Conservation (phyloP, 1,140 invertebrate species). For the Anoplophora glabripennis region DNA sequence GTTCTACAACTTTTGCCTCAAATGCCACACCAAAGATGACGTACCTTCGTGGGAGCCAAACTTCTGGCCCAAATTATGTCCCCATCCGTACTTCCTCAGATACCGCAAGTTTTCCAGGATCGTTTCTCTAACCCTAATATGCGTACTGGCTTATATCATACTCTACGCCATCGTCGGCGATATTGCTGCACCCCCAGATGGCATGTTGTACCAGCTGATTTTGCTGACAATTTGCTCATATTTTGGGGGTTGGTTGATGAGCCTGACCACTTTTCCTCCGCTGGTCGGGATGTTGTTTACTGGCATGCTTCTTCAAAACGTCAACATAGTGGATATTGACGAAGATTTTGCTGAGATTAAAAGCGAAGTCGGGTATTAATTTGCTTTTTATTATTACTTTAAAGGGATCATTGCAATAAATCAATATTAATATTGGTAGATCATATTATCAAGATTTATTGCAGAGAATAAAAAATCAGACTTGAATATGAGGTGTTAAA, state of each 20-base stretch:
- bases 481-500: too few species aligned
- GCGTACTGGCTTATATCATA: slow-evolving; percentile 73
- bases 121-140: slow-evolving; percentile 61
- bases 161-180: slow-evolving; percentile 61
- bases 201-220: slow-evolving; percentile 77
- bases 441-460: too few species aligned
- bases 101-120: slow-evolving; percentile 74
- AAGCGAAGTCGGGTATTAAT: too few species aligned
- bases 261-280: slow-evolving; percentile 74
- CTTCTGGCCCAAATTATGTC: slow-evolving; percentile 71
- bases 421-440: too few species aligned
- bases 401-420: too few species aligned
- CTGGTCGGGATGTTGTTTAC: slow-evolving; percentile 84
- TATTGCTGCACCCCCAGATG: slow-evolving; percentile 68
- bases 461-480: too few species aligned
- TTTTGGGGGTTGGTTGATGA: slow-evolving; percentile 76
- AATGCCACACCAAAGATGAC: slow-evolving; percentile 67
- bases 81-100: slow-evolving; percentile 76
- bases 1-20: slow-evolving; percentile 68
- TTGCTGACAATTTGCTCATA: slow-evolving; percentile 71
- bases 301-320: slow-evolving; percentile 75
- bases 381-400: too few species aligned
- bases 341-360: slow-evolving; percentile 31
- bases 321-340: slow-evolving; percentile 69
- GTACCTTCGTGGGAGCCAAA: slow-evolving; percentile 73